Base-by-base conservation (phyloP, 2,888 invertebrate species). In the Leptinotarsa haldemani region DNA sequence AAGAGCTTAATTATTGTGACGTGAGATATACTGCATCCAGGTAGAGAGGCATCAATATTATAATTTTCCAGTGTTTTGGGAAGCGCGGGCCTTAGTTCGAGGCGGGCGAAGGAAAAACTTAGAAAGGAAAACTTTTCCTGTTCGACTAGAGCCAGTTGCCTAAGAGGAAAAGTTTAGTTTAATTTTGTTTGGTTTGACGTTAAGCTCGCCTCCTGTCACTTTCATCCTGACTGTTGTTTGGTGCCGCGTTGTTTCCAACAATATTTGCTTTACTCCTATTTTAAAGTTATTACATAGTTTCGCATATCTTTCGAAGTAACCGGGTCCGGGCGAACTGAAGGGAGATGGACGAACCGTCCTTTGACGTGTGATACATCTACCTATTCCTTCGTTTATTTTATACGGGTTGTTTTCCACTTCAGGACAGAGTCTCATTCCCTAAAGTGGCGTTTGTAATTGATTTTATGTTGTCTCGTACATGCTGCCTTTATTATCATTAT, bases 111-210 rank as follows among this genome's bases (percentile, higher is more conserved):
- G 83, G 87, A 87, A 88, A 87, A 87, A 87, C 87, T 88, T 87
- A 86, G 86, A 86, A 86, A 84, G 83, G 86, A 85, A 87, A 88
- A 87, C 85, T 88, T 87, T 86, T 85, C 83, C 82, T 83, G 82
- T 82, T 82, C 82, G 83, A 83, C 84, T 84, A 83, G 83, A 83
- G 81, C 83, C 82, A 82, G 85, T 85, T 85, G 85, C 86, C 85
- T 86, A 86, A 87, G 86, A 87, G 86, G 87, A 87, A 88, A 88
- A 88, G 85, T 88, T 87, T 87, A 86, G 86, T 87, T 87, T 87
- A 87, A 87, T 87, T 87, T 88, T 87, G 87, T 88, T 88, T 87
- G 87, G 87, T 87, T 87, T 87, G 87, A 87, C 87, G 86, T 86
- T 87, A 87, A 88, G 87, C 87, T 86, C 82, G 85, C 85, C 84